Evolutionary conservation across 2,888 invertebrate genomes (phyloP).

Genomic region (Pristionchus japonicus): DNA sequence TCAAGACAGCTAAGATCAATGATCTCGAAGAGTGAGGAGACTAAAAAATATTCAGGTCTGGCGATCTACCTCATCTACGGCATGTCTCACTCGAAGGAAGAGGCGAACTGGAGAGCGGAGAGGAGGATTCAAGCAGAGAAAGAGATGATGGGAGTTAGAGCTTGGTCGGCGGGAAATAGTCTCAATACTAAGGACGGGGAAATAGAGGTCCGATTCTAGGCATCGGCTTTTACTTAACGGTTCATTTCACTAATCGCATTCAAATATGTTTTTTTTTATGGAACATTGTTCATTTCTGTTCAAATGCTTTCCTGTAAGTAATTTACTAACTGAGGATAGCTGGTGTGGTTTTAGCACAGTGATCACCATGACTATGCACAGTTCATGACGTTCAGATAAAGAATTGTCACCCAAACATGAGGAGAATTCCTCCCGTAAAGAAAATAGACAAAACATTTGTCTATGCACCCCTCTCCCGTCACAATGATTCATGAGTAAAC

Average conservation of each 20-base stretch:
- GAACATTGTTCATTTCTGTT: too few species aligned
- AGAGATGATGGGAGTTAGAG: neutral
- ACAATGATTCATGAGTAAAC: too few species aligned
- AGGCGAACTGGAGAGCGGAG: neutral
- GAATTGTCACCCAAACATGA: neutral
- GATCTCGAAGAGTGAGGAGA: neutral
- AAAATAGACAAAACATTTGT: too few species aligned
- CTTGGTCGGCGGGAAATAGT: neutral
- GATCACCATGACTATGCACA: neutral
- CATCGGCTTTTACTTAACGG: neutral
- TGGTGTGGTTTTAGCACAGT: neutral
- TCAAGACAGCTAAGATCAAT: neutral
- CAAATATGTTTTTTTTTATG: too few species aligned
- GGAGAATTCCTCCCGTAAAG: neutral
- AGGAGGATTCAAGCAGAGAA: neutral
- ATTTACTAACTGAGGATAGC: neutral
- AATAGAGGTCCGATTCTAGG: neutral
- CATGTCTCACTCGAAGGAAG: slow-evolving; percentile 33
- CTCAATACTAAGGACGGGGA: neutral
- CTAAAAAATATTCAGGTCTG: neutral
- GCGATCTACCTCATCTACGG: slow-evolving; percentile 41
- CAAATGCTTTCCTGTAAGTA: neutral
- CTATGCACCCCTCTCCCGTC: too few species aligned
- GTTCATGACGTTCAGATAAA: neutral
- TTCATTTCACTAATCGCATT: too few species aligned